Conservation (phyloP, 2,888 invertebrate genomes). For the Lycocerus yunnanus region DNA sequence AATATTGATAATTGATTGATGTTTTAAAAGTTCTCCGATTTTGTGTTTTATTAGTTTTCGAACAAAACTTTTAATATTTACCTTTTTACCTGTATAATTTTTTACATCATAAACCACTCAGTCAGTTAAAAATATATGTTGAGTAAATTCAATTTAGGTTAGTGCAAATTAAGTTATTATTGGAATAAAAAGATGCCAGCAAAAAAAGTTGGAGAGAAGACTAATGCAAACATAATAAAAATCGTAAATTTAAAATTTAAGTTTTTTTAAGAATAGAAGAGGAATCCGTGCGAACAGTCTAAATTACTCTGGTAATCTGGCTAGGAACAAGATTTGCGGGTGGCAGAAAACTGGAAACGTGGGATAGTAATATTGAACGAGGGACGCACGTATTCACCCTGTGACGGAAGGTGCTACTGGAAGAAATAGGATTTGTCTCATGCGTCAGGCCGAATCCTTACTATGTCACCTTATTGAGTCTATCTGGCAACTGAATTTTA, state of each 20-base stretch:
- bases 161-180: no score
- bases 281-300: conserved; percentile 20
- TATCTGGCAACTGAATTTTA: conserved; percentile 29
- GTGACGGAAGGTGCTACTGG: conserved; percentile 16
- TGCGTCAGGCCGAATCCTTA: conserved; percentile 20
- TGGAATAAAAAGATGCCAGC: background rate
- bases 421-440: conserved; percentile 29
- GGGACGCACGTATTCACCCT: conserved; percentile 19
- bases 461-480: conserved; percentile 26
- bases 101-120: no score
- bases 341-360: conserved; percentile 1
- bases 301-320: conserved; percentile 29
- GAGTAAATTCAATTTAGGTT: no score
- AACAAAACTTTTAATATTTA: background rate
- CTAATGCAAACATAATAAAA: conserved; percentile 24
- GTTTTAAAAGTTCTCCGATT: background rate
- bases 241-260: conserved; percentile 22
- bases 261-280: conserved; percentile 5
- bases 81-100: no score
- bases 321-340: conserved; percentile 5
- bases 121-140: no score
- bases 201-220: conserved; percentile 9
- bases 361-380: conserved; percentile 23
- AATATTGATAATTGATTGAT: background rate
- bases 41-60: background rate